Evolutionary conservation across 2,888 invertebrate genomes (phyloP).

Genomic region (Heliconius sara): DNA sequence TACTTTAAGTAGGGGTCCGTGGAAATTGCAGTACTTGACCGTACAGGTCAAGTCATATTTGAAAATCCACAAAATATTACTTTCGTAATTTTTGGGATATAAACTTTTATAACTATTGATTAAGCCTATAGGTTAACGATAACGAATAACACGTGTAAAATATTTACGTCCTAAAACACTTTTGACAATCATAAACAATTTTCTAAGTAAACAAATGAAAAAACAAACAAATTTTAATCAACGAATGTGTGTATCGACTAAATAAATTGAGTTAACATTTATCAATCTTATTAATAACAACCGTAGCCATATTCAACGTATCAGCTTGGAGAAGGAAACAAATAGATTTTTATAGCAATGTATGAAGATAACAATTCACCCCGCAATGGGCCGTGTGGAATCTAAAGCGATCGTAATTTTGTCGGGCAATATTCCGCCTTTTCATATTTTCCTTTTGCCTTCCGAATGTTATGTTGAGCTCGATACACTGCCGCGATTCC

Average conservation of each 20-base stretch:
- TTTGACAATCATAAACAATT: background rate
- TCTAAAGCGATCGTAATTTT: slow-evolving; percentile 83
- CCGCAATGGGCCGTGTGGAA: slow-evolving; percentile 79
- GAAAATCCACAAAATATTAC: background rate
- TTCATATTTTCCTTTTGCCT: slow-evolving; percentile 81
- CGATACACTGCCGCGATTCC: slow-evolving; percentile 79
- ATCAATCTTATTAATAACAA: slow-evolving; percentile 32
- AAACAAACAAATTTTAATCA: background rate
- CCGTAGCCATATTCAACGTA: slow-evolving; percentile 38
- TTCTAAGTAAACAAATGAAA: background rate
- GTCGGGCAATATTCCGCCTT: slow-evolving; percentile 81
- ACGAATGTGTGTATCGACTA: background rate
- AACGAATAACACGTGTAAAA: background rate
- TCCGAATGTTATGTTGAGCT: slow-evolving; percentile 75
- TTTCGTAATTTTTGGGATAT: background rate
- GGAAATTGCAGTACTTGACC: slow-evolving; percentile 65
- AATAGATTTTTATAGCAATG: slow-evolving; percentile 80
- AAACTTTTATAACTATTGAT: background rate
- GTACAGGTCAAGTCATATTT: slow-evolving; percentile 1
- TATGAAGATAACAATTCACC: slow-evolving; percentile 81
- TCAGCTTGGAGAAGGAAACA: slow-evolving; percentile 63
- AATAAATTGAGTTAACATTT: slow-evolving; percentile 38
- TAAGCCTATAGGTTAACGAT: background rate
- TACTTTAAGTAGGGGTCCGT: slow-evolving; percentile 66
- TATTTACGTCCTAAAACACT: too few species aligned